These are phyloP conservation scores for Mus pahari DNA, from an alignment of 2,113 vertebrate species.

Conservation along the genomic window DNA sequence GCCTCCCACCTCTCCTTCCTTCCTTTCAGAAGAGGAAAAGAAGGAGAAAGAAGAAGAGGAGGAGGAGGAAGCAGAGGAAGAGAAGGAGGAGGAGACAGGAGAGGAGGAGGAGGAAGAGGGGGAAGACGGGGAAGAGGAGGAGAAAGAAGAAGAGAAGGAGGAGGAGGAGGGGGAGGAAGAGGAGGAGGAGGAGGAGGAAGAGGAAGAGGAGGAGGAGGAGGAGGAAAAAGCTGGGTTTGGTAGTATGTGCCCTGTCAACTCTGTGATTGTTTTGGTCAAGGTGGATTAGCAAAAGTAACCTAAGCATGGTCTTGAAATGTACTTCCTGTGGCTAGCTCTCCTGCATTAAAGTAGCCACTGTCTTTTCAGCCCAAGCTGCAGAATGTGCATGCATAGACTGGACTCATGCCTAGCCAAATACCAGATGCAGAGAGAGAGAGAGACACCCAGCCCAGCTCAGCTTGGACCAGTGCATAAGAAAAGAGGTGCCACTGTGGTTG, in stretches of 20 bases:
- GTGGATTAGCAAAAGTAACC: neutral
- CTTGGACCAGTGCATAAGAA: neutral
- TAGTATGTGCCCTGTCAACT: neutral
- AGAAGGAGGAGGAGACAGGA: neutral
- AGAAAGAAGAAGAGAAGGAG: neutral
- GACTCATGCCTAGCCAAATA: neutral
- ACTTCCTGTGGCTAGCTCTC: neutral
- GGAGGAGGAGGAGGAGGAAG: too few relatives aligned
- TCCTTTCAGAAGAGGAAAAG: too few relatives aligned
- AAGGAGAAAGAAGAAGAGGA: too few relatives aligned
- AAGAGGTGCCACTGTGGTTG: neutral
- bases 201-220: neutral
- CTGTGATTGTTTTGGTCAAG: neutral
- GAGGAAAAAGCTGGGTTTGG: neutral
- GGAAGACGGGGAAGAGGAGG: neutral
- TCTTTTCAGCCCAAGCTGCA: neutral
- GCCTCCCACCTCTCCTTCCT: neutral
- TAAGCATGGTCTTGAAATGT: constrained; percentile 1
- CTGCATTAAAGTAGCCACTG: neutral
- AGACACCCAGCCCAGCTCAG: neutral
- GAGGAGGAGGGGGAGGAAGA: neutral
- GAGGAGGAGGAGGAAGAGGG: neutral
- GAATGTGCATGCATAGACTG: neutral
- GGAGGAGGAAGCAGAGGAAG: neutral
- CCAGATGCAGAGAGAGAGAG: constrained; percentile 5